phyloP scores from a whole-genome alignment of 2,113 vertebrate genomes.

The Zosterops hypoxanthus region DNA sequence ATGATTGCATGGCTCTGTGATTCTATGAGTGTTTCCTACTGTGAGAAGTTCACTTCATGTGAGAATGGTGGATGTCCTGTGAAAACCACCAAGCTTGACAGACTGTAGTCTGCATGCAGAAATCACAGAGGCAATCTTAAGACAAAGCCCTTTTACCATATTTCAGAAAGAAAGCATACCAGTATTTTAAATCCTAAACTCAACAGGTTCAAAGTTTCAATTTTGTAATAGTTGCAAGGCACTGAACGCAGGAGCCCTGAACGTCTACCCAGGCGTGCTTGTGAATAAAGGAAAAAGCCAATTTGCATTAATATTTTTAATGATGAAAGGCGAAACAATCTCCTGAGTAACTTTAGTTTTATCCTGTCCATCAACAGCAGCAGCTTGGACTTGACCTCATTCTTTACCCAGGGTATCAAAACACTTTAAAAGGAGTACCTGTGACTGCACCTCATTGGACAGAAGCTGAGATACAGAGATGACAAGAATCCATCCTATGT shows the following conservation, averaged over 20 bases:
- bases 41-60: background rate
- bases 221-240: background rate
- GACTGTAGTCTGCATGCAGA: background rate
- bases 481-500: accelerated
- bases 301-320: background rate
- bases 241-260: background rate
- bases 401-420: background rate
- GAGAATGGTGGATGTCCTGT: background rate
- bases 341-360: background rate
- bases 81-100: background rate
- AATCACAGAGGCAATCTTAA: background rate
- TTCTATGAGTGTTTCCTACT: background rate
- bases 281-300: background rate
- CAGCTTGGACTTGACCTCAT: background rate
- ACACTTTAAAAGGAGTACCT: background rate
- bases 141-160: background rate
- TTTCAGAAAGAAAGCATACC: background rate
- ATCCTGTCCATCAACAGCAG: background rate
- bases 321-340: accelerated
- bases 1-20: background rate
- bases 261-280: background rate
- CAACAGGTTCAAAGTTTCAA: background rate
- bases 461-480: background rate
- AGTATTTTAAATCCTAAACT: background rate
- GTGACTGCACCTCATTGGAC: background rate